Percentiles rank a stretch among this genome's conserved stretches.
These are phyloP conservation scores for Eupithecia inturbata DNA, from an alignment of 2,888 invertebrate species.

Conservation along the genomic window DNA sequence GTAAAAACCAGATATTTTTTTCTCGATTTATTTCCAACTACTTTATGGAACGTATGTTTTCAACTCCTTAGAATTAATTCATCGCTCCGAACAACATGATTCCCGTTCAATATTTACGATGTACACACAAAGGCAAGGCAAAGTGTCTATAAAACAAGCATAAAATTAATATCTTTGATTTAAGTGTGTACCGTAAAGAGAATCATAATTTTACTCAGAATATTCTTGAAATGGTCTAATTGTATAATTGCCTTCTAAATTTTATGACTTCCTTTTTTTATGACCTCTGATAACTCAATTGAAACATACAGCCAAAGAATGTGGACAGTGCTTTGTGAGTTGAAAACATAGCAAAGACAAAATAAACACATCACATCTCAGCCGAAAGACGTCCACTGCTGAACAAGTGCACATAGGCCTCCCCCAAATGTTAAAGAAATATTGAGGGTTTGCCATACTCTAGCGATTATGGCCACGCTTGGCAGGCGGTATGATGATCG, in stretches of 20 bases:
- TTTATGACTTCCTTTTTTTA: neutral
- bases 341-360: neutral
- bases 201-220: slow-evolving; percentile 11
- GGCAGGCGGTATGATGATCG: too few relatives aligned
- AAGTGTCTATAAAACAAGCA: slow-evolving; percentile 26
- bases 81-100: slow-evolving; percentile 3
- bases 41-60: neutral
- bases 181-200: slow-evolving; percentile 12
- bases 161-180: slow-evolving; percentile 25
- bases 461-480: too few relatives aligned
- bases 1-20: too few relatives aligned
- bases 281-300: neutral
- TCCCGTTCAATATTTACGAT: slow-evolving; percentile 11
- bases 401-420: neutral
- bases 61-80: slow-evolving; percentile 1
- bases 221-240: slow-evolving; percentile 2
- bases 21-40: too few relatives aligned
- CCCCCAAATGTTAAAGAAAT: too few relatives aligned
- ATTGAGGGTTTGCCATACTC: too few relatives aligned
- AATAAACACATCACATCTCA: neutral
- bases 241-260: neutral
- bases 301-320: neutral
- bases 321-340: neutral
- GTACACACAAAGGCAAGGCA: slow-evolving; percentile 16
- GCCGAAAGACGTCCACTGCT: neutral